These are phyloP conservation scores for Rhizoglyphus robini DNA, from an alignment of 1,140 invertebrate genomes.

Conservation along the genomic window DNA sequence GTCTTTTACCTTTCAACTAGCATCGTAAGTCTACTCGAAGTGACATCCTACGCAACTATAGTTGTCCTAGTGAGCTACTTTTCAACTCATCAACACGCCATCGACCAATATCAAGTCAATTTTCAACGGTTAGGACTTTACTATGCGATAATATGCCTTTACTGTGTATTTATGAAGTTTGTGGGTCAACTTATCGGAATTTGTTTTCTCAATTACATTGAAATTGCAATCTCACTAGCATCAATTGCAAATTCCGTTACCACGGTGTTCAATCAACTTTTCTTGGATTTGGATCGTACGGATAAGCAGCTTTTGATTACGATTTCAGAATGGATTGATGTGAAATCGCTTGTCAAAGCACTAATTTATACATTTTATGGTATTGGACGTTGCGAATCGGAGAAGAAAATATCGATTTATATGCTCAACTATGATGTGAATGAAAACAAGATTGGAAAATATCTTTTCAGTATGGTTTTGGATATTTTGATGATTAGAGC, in stretches of 20 bases:
- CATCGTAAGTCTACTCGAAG: background rate
- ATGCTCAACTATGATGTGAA: background rate
- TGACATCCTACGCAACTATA: background rate
- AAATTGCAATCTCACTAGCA: background rate
- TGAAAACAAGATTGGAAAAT: too few relatives aligned
- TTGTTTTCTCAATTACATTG: background rate
- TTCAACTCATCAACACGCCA: background rate
- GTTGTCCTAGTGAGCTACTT: background rate
- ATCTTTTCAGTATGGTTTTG: background rate
- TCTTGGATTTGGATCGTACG: background rate
- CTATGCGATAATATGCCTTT: background rate
- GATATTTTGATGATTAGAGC: background rate
- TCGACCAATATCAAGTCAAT: background rate
- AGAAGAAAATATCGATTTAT: background rate
- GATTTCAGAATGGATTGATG: background rate
- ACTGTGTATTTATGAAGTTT: background rate
- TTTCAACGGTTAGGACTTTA: background rate
- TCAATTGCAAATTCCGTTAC: background rate
- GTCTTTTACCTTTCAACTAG: background rate
- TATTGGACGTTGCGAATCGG: background rate
- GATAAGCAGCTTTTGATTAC: background rate
- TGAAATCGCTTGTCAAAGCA: background rate
- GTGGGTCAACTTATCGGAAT: background rate
- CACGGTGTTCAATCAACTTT: background rate
- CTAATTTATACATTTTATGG: background rate